Evolutionary conservation across 2,797 vertebrate species (phyloP).

Genomic region (Manis crassicaudata): DNA sequence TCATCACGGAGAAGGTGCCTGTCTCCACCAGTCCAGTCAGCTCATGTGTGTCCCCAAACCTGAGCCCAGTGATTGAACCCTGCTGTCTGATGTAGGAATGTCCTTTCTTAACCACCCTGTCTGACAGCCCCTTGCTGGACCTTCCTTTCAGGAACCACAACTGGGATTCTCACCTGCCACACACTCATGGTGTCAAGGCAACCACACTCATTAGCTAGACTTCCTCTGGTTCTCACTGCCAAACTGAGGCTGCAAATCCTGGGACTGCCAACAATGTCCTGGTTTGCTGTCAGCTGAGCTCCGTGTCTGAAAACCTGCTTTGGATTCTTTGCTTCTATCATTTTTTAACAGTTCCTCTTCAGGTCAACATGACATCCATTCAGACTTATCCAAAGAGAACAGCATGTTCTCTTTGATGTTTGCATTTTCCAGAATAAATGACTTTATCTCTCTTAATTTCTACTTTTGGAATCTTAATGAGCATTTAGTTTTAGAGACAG

Average conservation of each 20-base stretch:
- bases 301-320: not conserved
- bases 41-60: not conserved
- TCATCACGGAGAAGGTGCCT: not conserved
- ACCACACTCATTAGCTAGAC: not conserved
- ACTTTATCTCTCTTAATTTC: constrained; percentile 65
- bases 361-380: constrained; percentile 55
- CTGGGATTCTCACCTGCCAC: not conserved
- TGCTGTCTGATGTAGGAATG: not conserved
- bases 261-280: not conserved
- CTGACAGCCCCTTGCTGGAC: not conserved
- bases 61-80: not conserved
- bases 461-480: constrained; percentile 68
- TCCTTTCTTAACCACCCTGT: not conserved
- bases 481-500: constrained; percentile 47
- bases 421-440: constrained; percentile 53
- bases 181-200: not conserved
- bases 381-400: constrained; percentile 46
- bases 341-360: not conserved
- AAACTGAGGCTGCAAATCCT: not conserved
- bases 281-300: not conserved
- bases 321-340: not conserved
- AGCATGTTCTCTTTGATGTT: constrained; percentile 46
- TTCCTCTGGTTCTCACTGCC: not conserved
- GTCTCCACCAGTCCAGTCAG: not conserved
- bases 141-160: not conserved